Conservation (phyloP, 2,888 invertebrate species). For the Mesorhabditis sp. region DNA sequence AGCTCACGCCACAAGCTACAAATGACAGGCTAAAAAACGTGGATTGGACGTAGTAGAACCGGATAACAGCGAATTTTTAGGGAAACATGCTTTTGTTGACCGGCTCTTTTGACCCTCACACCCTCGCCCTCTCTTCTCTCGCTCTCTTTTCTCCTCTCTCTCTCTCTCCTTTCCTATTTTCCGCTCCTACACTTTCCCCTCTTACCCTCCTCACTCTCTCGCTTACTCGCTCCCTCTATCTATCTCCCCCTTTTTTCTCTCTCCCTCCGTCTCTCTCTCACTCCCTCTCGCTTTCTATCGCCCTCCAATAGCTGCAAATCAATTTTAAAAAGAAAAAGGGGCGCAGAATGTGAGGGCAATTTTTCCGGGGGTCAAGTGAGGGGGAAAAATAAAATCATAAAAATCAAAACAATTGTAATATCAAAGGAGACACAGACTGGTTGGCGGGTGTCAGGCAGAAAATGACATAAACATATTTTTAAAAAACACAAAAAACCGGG, state of each 20-base stretch:
- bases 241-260: neutral
- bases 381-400: no score
- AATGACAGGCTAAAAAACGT: neutral
- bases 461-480: no score
- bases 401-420: no score
- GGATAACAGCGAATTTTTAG: no score
- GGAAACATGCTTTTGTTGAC: neutral
- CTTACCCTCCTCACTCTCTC: neutral
- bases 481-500: no score
- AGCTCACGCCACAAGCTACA: no score
- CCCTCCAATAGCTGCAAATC: neutral
- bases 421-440: no score
- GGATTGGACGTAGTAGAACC: neutral
- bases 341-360: no score
- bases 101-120: neutral
- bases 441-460: no score
- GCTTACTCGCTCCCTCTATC: neutral
- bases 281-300: neutral
- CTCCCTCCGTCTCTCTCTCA: constrained; percentile 1
- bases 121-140: constrained; percentile 9
- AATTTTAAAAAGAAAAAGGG: no score
- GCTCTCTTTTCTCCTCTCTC: constrained; percentile 9
- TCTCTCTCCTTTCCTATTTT: constrained; percentile 9
- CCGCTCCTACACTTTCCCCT: constrained; percentile 1
- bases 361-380: no score